phyloP scores from a whole-genome alignment of 2,888 invertebrate genomes.

The Oligia latruncula region DNA sequence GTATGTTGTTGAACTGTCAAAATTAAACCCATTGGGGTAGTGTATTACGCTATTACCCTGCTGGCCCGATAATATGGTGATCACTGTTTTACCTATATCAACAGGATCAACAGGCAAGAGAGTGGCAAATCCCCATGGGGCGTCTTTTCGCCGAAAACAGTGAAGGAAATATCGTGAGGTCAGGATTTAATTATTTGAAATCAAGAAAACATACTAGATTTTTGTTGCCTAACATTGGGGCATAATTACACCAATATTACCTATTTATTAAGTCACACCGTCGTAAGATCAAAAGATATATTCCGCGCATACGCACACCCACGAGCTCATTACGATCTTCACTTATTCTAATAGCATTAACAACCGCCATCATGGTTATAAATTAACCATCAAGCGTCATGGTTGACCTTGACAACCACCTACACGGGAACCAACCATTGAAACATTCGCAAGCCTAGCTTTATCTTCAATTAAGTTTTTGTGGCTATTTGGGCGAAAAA shows the following conservation, averaged over 20 bases:
- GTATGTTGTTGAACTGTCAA: no score
- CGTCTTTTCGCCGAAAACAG: background rate
- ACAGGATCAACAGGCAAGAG: background rate
- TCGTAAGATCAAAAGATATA: slow-evolving; percentile 41
- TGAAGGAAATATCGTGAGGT: background rate
- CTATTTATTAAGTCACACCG: background rate
- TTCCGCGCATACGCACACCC: slow-evolving; percentile 41
- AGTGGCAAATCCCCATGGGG: no score
- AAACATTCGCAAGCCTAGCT: slow-evolving; percentile 37
- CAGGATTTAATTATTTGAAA: background rate
- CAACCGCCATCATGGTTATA: slow-evolving; percentile 53
- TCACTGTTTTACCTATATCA: background rate
- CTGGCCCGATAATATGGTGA: background rate
- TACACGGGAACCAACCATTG: slow-evolving; percentile 36
- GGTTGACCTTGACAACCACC: slow-evolving; percentile 50
- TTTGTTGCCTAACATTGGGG: no score
- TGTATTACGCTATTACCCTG: background rate
- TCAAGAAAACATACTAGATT: background rate
- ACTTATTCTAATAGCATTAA: slow-evolving; percentile 52
- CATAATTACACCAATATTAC: background rate
- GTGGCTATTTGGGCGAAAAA: slow-evolving; percentile 16
- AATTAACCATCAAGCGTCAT: slow-evolving; percentile 53
- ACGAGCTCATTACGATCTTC: slow-evolving; percentile 52
- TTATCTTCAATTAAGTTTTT: slow-evolving; percentile 51
- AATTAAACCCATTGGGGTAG: no score